Percentiles rank a stretch among this genome's conserved stretches.
Conservation (phyloP, 23 tunicate species). For the Aplidium turbinatum region DNA sequence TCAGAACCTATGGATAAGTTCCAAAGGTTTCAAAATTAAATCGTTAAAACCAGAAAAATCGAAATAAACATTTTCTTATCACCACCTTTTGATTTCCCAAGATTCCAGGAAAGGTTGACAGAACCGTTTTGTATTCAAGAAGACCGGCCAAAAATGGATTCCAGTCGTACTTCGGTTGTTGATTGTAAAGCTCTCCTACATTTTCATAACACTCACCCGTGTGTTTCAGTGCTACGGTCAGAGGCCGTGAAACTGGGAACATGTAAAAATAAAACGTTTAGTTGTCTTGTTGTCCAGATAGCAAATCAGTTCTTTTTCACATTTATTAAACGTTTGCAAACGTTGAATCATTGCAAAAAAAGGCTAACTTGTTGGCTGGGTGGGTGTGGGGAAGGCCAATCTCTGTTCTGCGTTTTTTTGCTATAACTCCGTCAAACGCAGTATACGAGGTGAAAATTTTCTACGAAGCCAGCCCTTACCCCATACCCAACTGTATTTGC, state of each 20-base stretch:
- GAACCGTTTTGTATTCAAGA: constrained; percentile 68
- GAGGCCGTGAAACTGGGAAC: constrained; percentile 67
- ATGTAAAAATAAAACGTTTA: background rate
- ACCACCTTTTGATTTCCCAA: constrained; percentile 70
- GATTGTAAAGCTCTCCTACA: constrained; percentile 52
- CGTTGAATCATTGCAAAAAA: too few relatives aligned
- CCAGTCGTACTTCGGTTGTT: constrained; percentile 83
- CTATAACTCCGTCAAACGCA: too few relatives aligned
- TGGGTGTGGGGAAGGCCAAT: background rate
- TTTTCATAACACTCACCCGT: constrained; percentile 61
- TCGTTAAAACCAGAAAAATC: too few relatives aligned
- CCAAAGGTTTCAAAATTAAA: too few relatives aligned
- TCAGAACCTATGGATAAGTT: too few relatives aligned
- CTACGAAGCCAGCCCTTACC: too few relatives aligned
- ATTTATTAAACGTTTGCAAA: too few relatives aligned
- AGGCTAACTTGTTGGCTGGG: background rate
- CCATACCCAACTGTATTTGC: too few relatives aligned
- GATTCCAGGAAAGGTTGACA: constrained; percentile 67
- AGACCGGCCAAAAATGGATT: constrained; percentile 76
- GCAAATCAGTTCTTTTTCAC: too few relatives aligned
- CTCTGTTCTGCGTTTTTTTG: too few relatives aligned
- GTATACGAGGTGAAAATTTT: too few relatives aligned
- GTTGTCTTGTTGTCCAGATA: background rate
- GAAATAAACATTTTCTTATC: too few relatives aligned
- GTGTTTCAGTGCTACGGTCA: constrained; percentile 74